Base-by-base conservation (phyloP, 2,113 vertebrate species). In the Panthera uncia region DNA sequence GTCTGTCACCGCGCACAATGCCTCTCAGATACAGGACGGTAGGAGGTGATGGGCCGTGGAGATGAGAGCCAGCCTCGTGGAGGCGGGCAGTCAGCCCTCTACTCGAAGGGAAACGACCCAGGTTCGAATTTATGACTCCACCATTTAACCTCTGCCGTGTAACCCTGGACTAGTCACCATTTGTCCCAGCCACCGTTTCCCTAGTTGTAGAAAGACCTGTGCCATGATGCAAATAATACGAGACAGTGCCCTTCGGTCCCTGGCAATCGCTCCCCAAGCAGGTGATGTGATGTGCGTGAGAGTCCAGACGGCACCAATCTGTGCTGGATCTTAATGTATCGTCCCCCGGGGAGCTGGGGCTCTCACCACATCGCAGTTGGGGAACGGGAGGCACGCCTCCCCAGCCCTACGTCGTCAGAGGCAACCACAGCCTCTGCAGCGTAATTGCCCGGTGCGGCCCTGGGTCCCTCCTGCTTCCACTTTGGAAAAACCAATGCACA, bases 321-420 rank as follows among this genome's bases (percentile, higher is more conserved):
- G 45, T 83, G 57, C 81, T 63, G 79, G 76, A 65, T 89, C 74
- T 33, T 69, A 68, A 80, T 10, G 61, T 18, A 7, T 33, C 65
- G 3, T 50, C 19, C 41, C 74, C 63, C 14, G 29, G 88, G 80
- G 63, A 89, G 25, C 45, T 7, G 4, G 36, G 10, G 13, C 61
- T 71, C 33, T 94, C 19, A 10, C 15, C 14, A 13, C 1, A 13
- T 55, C 84, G 66, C 16, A n/a, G 85, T 33, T 21, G 27, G 1
- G 0, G 57, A 45, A 68, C 38, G 79, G 52, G 25, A 86, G 31
- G 25, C 57, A 5, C 7, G 1, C 27, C 79, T 79, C 41, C 63
- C 1, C 14, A 33, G 15, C 16, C 13, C 69, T 25, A 5, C 1
- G 0, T 3, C 18, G 3, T 27, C 55, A 33, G 69, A 6, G 0